These are phyloP conservation scores for Globodera ellingtonae DNA, from an alignment of 1,140 invertebrate genomes.

Conservation along the genomic window DNA sequence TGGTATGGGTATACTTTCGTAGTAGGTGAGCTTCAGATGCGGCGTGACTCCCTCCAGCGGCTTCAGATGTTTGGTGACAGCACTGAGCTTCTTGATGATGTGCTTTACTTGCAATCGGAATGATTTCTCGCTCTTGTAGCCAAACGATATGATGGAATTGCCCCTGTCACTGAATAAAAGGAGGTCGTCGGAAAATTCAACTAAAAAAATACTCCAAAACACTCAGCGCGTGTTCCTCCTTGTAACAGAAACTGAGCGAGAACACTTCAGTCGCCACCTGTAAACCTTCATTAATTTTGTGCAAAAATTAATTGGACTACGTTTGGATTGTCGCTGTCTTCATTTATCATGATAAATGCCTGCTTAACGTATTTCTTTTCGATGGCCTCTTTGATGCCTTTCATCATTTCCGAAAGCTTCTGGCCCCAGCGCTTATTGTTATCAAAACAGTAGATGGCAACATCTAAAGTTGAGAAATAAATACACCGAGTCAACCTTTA, in stretches of 20 bases:
- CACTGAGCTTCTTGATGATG: conserved; percentile 28
- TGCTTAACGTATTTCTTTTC: conserved; percentile 35
- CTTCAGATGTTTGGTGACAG: conserved; percentile 4
- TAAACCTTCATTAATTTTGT: not conserved
- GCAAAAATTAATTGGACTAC: not conserved
- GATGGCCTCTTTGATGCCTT: conserved; percentile 38
- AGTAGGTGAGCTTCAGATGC: conserved; percentile 32
- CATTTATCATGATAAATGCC: conserved; percentile 32
- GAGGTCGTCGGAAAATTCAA: not conserved
- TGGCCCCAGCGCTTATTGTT: conserved; percentile 28
- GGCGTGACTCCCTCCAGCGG: conserved; percentile 6
- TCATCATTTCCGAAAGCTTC: conserved; percentile 39
- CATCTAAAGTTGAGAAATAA: conserved; percentile 33
- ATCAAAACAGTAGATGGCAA: conserved; percentile 30
- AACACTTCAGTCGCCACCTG: conserved; percentile 36
- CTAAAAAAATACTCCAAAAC: conserved; percentile 25
- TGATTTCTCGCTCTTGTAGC: conserved; percentile 26
- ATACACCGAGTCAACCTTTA: not conserved
- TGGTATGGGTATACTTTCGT: conserved; percentile 10
- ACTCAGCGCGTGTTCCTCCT: not conserved
- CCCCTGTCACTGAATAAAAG: conserved; percentile 31
- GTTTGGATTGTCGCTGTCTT: conserved; percentile 20
- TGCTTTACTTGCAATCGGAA: conserved; percentile 27
- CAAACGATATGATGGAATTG: conserved; percentile 22
- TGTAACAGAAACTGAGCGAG: conserved; percentile 22